phyloP scores from a whole-genome alignment of 2,113 vertebrate species.

The Melospiza melodia region DNA sequence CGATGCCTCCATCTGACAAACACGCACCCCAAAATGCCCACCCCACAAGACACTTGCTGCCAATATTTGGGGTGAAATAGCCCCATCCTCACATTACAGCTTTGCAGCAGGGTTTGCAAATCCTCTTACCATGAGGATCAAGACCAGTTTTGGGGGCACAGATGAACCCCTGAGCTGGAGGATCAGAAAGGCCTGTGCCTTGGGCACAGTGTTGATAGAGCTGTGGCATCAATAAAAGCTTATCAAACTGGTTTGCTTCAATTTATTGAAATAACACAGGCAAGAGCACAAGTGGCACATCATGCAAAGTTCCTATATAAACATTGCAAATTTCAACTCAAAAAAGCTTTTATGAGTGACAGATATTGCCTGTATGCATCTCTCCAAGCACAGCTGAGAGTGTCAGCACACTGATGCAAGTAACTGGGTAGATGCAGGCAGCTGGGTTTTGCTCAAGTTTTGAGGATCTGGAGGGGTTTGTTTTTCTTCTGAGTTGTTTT shows the following conservation, averaged over 20 bases:
- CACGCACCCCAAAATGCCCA: accelerated
- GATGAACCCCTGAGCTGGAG: background rate
- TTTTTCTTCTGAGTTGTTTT: background rate
- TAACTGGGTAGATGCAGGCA: background rate
- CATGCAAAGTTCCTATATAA: background rate
- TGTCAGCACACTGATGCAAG: background rate
- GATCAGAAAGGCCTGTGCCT: background rate
- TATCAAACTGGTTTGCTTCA: background rate
- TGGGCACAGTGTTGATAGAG: background rate
- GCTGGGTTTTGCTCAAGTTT: background rate
- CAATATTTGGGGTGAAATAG: background rate
- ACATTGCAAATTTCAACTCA: background rate
- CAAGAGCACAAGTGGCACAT: background rate
- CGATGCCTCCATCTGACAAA: accelerated
- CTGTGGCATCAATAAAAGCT: background rate
- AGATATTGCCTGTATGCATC: accelerated
- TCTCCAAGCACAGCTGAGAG: background rate
- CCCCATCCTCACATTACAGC: background rate
- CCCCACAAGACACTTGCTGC: no score
- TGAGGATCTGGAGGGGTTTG: background rate
- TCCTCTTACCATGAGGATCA: no score
- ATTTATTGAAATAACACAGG: background rate
- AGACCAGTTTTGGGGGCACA: background rate
- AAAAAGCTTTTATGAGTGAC: background rate
- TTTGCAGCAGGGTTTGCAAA: background rate